Evolutionary conservation across 2,113 vertebrate species (phyloP).

Genomic region (Pseudolaguvia tuberculata): DNA sequence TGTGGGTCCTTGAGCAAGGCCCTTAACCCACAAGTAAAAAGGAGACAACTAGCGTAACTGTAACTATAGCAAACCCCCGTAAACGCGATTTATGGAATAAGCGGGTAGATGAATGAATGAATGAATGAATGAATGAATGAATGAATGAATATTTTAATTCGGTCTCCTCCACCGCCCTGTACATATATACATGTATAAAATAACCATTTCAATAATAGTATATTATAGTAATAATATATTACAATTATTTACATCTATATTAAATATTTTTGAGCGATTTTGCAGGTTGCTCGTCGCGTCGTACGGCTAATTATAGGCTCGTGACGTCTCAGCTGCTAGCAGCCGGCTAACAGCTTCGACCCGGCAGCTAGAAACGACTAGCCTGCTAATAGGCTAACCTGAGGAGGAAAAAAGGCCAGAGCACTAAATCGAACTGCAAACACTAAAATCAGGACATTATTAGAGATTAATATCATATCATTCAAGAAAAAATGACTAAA

Average conservation of each 20-base stretch:
- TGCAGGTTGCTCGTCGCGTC: constrained; percentile 7
- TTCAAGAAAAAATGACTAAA: not conserved
- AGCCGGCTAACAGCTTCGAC: constrained; percentile 35
- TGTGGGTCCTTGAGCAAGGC: no score
- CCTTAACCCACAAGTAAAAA: no score
- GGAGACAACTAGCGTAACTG: no score
- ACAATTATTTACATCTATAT: not conserved
- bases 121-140: no score
- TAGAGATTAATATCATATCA: not conserved
- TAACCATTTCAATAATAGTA: no score
- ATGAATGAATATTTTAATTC: no score
- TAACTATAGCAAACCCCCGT: no score
- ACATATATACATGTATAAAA: no score
- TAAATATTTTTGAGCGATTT: not conserved
- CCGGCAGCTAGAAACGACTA: constrained; percentile 39
- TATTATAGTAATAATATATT: no score
- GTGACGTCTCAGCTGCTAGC: constrained; percentile 66
- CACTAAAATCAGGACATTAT: not conserved
- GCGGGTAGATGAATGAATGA: no score
- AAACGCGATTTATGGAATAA: no score
- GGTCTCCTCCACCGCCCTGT: no score
- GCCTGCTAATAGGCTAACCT: constrained; percentile 43
- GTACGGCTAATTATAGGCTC: constrained; percentile 65
- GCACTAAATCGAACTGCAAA: not conserved
- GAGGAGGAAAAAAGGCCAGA: constrained; percentile 35